Conservation (phyloP, 2,113 vertebrate species). For the Ceyx margarethae region DNA sequence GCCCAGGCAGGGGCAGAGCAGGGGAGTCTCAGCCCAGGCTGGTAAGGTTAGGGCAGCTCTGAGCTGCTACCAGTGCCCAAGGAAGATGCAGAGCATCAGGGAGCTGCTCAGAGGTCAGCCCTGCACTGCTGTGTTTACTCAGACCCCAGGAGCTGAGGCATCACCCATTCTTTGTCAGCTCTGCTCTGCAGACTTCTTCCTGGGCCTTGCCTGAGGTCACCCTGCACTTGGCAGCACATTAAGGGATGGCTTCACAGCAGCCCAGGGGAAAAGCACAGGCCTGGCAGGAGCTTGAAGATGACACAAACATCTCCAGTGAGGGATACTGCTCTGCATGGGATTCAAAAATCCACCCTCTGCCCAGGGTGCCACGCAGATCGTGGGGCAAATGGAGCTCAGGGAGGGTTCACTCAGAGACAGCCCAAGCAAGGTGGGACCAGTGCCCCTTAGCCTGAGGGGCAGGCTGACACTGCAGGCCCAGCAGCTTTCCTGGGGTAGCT, state of each 20-base stretch:
- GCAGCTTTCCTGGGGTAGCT: too few relatives aligned
- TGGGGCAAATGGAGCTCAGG: rapidly evolving
- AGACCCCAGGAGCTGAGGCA: not conserved
- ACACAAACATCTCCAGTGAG: not conserved
- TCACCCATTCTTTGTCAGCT: rapidly evolving
- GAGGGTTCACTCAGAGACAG: too few relatives aligned
- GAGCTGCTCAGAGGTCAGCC: rapidly evolving
- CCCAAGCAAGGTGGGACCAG: too few relatives aligned
- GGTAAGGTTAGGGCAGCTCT: not conserved
- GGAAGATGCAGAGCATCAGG: not conserved
- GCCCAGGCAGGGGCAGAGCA: not conserved
- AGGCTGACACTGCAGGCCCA: too few relatives aligned
- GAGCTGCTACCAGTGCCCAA: rapidly evolving
- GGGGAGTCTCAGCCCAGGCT: not conserved
- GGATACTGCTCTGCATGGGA: not conserved
- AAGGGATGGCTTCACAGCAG: not conserved
- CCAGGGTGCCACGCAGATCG: rapidly evolving
- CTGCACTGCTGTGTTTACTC: not conserved
- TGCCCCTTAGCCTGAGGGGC: too few relatives aligned
- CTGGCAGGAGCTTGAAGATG: not conserved
- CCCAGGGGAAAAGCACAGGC: not conserved
- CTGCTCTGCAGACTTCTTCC: not conserved
- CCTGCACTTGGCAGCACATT: not conserved
- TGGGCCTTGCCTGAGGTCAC: not conserved
- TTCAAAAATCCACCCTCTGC: not conserved